Conservation (phyloP, 2,113 vertebrate genomes). For the Notothenia coriiceps region DNA sequence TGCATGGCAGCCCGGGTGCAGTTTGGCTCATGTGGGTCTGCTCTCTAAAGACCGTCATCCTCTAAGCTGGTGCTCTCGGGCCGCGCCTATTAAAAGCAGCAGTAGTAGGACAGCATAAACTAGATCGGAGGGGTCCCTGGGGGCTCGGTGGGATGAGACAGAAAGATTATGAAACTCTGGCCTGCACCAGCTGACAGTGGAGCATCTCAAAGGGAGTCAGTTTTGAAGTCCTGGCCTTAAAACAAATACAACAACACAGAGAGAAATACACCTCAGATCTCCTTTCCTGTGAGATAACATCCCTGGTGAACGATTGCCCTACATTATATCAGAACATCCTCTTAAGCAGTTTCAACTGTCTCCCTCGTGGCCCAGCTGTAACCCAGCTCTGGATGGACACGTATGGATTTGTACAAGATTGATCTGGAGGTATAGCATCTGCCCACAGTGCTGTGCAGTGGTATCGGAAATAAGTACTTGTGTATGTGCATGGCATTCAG, state of each 20-base stretch:
- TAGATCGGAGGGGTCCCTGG: constrained; percentile 72
- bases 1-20: constrained; percentile 33
- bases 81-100: constrained; percentile 76
- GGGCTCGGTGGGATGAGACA: constrained; percentile 44
- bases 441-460: not conserved
- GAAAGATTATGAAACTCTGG: constrained; percentile 41
- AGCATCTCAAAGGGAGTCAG: constrained; percentile 34
- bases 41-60: constrained; percentile 51
- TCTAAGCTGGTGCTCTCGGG: constrained; percentile 53
- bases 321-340: constrained; percentile 18
- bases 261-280: constrained; percentile 28
- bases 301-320: constrained; percentile 6
- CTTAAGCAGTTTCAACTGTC: not conserved
- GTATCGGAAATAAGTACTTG: not conserved
- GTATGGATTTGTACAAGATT: constrained; percentile 60
- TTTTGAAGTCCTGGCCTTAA: constrained; percentile 25
- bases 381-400: constrained; percentile 30
- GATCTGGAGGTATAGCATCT: constrained; percentile 41
- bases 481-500: constrained; percentile 7
- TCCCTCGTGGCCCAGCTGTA: constrained; percentile 12
- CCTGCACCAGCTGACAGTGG: constrained; percentile 21
- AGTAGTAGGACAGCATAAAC: constrained; percentile 79
- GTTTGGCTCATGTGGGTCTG: constrained; percentile 75
- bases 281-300: constrained; percentile 14
- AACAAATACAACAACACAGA: constrained; percentile 11